A percentile compares a stretch with the other conserved stretches of the same genome.
Evolutionary conservation across 2,113 vertebrate species (phyloP).

Genomic region (Hippocampus barbouri): DNA sequence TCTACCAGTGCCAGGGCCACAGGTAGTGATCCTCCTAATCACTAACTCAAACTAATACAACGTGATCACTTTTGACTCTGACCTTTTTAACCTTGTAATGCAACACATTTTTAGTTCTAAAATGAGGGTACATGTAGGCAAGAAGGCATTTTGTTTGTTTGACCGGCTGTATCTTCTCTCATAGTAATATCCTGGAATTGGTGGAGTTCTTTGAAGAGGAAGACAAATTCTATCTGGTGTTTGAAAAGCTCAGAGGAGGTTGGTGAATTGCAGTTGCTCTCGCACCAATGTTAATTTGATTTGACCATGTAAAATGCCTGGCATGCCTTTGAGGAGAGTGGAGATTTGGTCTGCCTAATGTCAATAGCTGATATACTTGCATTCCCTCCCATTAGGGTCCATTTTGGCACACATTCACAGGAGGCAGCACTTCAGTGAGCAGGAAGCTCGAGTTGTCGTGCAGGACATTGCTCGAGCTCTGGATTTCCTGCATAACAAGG

Average conservation of each 20-base stretch:
- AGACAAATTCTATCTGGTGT: constrained; percentile 96
- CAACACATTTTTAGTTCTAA: neutral
- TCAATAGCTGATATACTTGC: constrained; percentile 19
- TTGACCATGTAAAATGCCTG: neutral
- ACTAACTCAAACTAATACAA: neutral
- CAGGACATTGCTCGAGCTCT: constrained; percentile 94
- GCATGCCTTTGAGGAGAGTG: neutral
- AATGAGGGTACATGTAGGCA: neutral
- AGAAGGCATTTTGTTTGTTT: accelerated
- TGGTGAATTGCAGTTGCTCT: constrained; percentile 19
- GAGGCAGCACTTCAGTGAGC: constrained; percentile 89
- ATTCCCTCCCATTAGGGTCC: constrained; percentile 73
- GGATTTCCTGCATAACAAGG: constrained; percentile 97
- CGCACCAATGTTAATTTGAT: neutral
- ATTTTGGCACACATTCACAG: constrained; percentile 94
- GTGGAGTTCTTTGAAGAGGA: constrained; percentile 98
- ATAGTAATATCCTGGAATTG: constrained; percentile 91
- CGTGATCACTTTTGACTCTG: neutral
- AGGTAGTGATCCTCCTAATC: constrained; percentile 71
- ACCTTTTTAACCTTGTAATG: neutral
- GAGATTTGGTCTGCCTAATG: neutral
- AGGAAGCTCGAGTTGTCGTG: constrained; percentile 92
- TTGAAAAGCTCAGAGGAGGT: constrained; percentile 97
- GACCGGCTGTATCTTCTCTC: neutral
- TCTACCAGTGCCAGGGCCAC: constrained; percentile 99